phyloP scores from a whole-genome alignment of 2,888 invertebrate species.

The Brachyptera putata region DNA sequence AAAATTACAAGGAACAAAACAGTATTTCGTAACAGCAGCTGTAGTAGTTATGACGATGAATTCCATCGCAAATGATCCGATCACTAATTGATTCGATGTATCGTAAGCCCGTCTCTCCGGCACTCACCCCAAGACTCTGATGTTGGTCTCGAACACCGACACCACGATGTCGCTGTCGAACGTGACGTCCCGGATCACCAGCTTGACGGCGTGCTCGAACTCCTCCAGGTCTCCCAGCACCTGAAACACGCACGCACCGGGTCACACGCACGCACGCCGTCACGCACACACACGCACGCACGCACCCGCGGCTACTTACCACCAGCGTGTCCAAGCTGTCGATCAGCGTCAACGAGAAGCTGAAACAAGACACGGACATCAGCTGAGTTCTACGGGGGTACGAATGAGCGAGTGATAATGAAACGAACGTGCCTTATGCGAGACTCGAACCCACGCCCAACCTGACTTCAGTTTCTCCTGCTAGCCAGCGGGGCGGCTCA shows the following conservation, averaged over 20 bases:
- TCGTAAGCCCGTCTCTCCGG: too few relatives aligned
- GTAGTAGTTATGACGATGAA: too few relatives aligned
- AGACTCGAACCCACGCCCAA: too few relatives aligned
- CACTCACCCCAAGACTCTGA: constrained; percentile 88
- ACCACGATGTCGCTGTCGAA: constrained; percentile 95
- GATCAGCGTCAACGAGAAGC: constrained; percentile 93
- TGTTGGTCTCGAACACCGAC: constrained; percentile 98
- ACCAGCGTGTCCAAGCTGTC: constrained; percentile 92
- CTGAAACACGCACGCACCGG: constrained; percentile 41
- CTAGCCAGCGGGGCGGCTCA: too few relatives aligned
- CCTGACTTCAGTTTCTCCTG: too few relatives aligned
- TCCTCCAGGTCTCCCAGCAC: constrained; percentile 89
- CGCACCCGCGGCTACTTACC: constrained; percentile 43
- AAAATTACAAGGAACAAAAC: too few relatives aligned
- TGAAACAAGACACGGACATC: constrained; percentile 48
- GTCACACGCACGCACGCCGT: not conserved
- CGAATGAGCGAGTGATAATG: too few relatives aligned
- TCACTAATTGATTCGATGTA: too few relatives aligned
- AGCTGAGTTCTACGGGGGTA: constrained; percentile 15
- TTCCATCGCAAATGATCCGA: too few relatives aligned
- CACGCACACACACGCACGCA: not conserved
- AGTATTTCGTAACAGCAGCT: too few relatives aligned
- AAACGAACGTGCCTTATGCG: too few relatives aligned
- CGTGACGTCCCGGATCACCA: constrained; percentile 79
- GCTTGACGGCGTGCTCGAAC: constrained; percentile 85